Evolutionary conservation across 2,113 vertebrate genomes (phyloP), one percentile per base, ranked within the genome.

Genomic region (Amphiprion percula): DNA sequence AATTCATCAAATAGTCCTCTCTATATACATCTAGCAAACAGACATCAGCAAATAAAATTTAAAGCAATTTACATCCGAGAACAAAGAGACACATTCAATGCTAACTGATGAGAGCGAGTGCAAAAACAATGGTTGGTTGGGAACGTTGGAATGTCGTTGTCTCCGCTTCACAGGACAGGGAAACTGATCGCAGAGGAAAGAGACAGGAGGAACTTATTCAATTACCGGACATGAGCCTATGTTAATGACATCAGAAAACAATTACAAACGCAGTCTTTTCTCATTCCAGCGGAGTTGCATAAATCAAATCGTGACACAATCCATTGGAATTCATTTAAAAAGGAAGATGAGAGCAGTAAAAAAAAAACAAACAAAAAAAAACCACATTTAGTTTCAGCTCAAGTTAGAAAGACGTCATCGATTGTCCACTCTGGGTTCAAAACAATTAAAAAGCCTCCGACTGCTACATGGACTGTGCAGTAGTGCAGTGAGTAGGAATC

Each of bases 221-320:
- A 94, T 92, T 92, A 94, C 90, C 88, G 88, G 89, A 92, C 88
- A 84, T 85, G 77, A 91, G 87, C 86, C 90, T 21, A 87, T 55
- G 84, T 91, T 94, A 94, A 93, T 69, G 16, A 92, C 89, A 85
- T 93, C 87, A 91, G 82, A 90, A 89, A 77, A 91, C 90, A 83
- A 94, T 92, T 93, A 94, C 91, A 91, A 86, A 91, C 83, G 83
- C 82, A 92, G 87, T 92, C 80, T 88, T 90, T 93, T 88, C 88
- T 94, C 87, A 88, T 91, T 90, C 82, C 89, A 87, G 89, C 83
- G 83, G 74, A 88, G 87, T 83, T 91, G 93, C 93, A 95, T 91
- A 90, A 94, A 95, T 94, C 94, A 94, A 87, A 87, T 75, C 67
- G 16, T 79, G 90, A 94, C 92, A 91, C 59, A 83, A 94, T 94